A percentile compares a stretch with the other conserved stretches of the same genome.
Evolutionary conservation across 2,797 vertebrate species (phyloP).

Genomic region (Babyrousa celebensis): DNA sequence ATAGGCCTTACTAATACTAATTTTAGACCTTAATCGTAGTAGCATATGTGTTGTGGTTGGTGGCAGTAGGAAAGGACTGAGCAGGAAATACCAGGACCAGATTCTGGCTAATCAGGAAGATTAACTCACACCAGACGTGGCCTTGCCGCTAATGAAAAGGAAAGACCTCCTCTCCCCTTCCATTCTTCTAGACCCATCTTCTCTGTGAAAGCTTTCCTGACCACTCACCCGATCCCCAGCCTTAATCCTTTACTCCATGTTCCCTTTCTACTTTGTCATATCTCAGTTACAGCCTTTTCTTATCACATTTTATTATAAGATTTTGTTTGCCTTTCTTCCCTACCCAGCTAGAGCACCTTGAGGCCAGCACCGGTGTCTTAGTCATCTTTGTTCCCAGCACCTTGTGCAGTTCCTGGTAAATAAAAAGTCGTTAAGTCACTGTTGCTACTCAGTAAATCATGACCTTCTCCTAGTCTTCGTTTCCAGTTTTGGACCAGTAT

Average conservation of each 20-base stretch:
- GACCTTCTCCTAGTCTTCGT: not conserved
- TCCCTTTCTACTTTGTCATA: not conserved
- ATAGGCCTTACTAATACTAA: not conserved
- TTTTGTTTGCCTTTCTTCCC: not conserved
- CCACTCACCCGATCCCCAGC: not conserved
- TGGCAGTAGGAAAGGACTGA: constrained; percentile 8
- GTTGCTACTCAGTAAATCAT: not conserved
- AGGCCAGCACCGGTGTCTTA: not conserved
- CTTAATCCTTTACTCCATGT: not conserved
- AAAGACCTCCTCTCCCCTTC: not conserved
- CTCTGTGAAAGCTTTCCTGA: constrained; percentile 12
- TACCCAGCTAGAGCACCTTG: not conserved
- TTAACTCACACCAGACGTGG: not conserved
- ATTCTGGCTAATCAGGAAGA: constrained; percentile 45
- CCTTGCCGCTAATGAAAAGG: not conserved
- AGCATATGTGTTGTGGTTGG: constrained; percentile 57
- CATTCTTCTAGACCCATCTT: not conserved
- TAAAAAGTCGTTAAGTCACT: constrained; percentile 31
- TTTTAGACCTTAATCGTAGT: constrained; percentile 52
- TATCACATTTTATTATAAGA: not conserved
- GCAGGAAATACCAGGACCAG: constrained; percentile 69
- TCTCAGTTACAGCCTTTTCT: not conserved
- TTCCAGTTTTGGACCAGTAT: not conserved
- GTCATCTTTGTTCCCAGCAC: not conserved
- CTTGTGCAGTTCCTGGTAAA: not conserved